A percentile compares a stretch with the other conserved stretches of the same genome.
phyloP scores from a whole-genome alignment of 1,140 invertebrate species.

The Adoxophyes honmai region DNA sequence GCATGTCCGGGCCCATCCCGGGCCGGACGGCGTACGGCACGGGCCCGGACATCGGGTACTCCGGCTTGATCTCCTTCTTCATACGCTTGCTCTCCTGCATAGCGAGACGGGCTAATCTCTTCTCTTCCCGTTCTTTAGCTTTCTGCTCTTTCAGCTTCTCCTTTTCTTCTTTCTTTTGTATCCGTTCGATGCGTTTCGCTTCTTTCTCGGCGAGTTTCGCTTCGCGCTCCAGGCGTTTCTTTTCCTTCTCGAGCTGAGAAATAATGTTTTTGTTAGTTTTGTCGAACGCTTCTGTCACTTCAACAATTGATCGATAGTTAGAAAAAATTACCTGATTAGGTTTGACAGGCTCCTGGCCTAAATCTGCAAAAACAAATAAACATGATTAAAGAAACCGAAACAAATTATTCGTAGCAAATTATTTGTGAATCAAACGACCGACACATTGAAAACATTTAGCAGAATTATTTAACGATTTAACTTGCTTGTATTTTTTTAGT shows the following conservation, averaged over 20 bases:
- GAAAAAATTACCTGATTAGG: conserved; percentile 61
- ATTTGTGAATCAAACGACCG: no score
- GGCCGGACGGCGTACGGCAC: neutral
- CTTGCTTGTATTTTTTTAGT: no score
- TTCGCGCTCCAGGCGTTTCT: conserved; percentile 67
- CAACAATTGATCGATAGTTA: no score
- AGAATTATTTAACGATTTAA: no score
- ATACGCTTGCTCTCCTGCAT: conserved; percentile 62
- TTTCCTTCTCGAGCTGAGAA: conserved; percentile 59
- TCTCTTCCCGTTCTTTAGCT: conserved; percentile 72
- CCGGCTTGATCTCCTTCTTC: conserved; percentile 50
- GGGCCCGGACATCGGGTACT: conserved; percentile 15
- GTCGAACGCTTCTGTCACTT: no score
- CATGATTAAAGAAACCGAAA: neutral
- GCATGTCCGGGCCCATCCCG: neutral
- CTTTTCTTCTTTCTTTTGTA: conserved; percentile 81
- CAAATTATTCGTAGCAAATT: no score
- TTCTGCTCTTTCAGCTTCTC: conserved; percentile 77
- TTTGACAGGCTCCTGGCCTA: conserved; percentile 48
- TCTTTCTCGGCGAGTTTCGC: conserved; percentile 78
- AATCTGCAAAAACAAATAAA: conserved; percentile 39
- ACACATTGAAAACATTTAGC: no score
- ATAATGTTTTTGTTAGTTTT: no score
- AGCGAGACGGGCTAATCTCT: conserved; percentile 58
- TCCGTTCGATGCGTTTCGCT: conserved; percentile 77